Evolutionary conservation across 2,113 vertebrate genomes (phyloP).

Genomic region (Chloebia gouldiae): DNA sequence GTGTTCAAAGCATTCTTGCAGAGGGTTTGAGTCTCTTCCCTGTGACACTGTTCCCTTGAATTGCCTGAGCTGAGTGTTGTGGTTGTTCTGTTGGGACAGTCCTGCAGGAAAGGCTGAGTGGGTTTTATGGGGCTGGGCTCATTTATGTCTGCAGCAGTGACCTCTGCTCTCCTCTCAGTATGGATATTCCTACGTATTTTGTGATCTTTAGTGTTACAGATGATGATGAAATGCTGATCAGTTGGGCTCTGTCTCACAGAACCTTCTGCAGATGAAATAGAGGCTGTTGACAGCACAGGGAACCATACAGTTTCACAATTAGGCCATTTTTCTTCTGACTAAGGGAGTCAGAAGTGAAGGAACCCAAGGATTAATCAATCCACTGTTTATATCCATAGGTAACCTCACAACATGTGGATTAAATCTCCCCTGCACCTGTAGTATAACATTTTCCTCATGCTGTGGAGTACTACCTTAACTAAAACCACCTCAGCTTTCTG

Average conservation of each 20-base stretch:
- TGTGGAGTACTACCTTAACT: slow-evolving; percentile 44
- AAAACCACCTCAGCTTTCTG: slow-evolving; percentile 39
- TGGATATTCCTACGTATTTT: background rate
- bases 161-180: background rate
- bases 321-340: slow-evolving; percentile 26
- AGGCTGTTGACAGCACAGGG: background rate
- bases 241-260: background rate
- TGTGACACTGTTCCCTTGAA: background rate
- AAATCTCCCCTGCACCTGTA: slow-evolving; percentile 65
- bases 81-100: background rate
- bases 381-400: slow-evolving; percentile 27
- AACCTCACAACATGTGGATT: slow-evolving; percentile 53
- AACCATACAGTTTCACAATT: background rate
- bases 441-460: slow-evolving; percentile 55
- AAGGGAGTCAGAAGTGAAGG: slow-evolving; percentile 23
- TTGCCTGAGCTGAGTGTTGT: background rate
- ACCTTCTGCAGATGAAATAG: slow-evolving; percentile 10
- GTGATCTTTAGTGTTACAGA: background rate
- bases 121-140: background rate
- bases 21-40: background rate
- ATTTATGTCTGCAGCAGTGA: background rate
- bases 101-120: background rate
- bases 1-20: background rate
- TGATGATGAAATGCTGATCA: background rate
- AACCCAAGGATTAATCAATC: slow-evolving; percentile 19